These are phyloP conservation scores for Lepilemur ruficaudatus DNA, from an alignment of 2,797 vertebrate genomes.

Conservation along the genomic window DNA sequence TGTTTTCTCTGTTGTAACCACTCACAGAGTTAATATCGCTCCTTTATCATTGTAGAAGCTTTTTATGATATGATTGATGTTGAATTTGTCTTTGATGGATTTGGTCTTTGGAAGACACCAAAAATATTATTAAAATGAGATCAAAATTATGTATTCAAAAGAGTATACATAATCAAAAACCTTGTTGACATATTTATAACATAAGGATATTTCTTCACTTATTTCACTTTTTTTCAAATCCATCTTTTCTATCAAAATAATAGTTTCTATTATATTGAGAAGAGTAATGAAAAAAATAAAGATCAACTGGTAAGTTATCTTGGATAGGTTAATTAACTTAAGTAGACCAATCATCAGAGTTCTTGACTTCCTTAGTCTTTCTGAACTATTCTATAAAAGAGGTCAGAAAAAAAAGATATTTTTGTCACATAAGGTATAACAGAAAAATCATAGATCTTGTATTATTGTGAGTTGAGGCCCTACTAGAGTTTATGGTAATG, in stretches of 20 bases:
- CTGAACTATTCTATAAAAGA: background rate
- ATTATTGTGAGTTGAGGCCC: background rate
- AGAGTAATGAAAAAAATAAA: background rate
- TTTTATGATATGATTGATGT: background rate
- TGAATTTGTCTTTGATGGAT: background rate
- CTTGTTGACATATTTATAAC: background rate
- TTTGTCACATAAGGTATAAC: background rate
- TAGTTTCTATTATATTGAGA: background rate
- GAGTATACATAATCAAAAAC: background rate
- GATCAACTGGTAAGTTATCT: background rate
- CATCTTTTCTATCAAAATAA: background rate
- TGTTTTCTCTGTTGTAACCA: background rate
- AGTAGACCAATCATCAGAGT: background rate
- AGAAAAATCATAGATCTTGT: background rate
- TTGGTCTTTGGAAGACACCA: background rate
- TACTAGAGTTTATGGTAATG: background rate
- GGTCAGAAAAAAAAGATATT: background rate
- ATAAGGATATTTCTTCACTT: background rate
- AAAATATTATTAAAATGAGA: conserved; percentile 6
- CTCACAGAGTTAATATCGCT: background rate
- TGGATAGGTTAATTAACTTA: background rate
- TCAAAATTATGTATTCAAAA: background rate
- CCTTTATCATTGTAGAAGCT: background rate
- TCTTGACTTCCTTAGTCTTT: background rate
- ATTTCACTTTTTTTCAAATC: background rate